phyloP scores from a whole-genome alignment of 2,797 vertebrate genomes.

The Pseudocheirus occidentalis region DNA sequence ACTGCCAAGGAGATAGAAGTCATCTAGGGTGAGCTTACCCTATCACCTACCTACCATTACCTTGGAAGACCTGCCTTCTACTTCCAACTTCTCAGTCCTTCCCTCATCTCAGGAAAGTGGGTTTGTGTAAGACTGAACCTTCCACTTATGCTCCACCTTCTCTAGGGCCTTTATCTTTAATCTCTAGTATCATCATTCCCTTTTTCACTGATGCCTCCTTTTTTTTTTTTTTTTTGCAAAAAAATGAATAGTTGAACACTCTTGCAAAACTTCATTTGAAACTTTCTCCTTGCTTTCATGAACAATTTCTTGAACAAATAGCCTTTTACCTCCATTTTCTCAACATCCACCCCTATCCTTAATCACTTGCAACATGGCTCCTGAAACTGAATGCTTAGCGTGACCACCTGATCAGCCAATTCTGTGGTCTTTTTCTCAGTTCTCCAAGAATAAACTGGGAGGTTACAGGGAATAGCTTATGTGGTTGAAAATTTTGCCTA shows the following conservation, averaged over 20 bases:
- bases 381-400: conserved; percentile 39
- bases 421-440: conserved; percentile 23
- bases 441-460: conserved; percentile 21
- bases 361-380: conserved; percentile 5
- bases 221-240: no score
- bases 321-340: conserved; percentile 21
- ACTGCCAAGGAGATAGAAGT: not conserved
- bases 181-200: not conserved
- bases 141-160: not conserved
- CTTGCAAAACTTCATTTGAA: not conserved
- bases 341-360: not conserved
- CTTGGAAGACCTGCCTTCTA: not conserved
- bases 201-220: not conserved
- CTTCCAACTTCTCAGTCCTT: not conserved
- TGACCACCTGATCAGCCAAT: conserved; percentile 27
- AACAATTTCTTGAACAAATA: conserved; percentile 27
- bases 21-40: not conserved
- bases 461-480: conserved; percentile 20
- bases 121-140: not conserved
- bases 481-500: conserved; percentile 29
- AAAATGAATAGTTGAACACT: not conserved
- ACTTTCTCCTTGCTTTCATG: conserved; percentile 20
- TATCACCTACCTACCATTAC: not conserved
- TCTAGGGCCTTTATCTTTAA: not conserved
- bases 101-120: not conserved